Evolutionary conservation across 92 coral and sea anemone genomes (phyloP).

Genomic region (Virgularia gustaviana): DNA sequence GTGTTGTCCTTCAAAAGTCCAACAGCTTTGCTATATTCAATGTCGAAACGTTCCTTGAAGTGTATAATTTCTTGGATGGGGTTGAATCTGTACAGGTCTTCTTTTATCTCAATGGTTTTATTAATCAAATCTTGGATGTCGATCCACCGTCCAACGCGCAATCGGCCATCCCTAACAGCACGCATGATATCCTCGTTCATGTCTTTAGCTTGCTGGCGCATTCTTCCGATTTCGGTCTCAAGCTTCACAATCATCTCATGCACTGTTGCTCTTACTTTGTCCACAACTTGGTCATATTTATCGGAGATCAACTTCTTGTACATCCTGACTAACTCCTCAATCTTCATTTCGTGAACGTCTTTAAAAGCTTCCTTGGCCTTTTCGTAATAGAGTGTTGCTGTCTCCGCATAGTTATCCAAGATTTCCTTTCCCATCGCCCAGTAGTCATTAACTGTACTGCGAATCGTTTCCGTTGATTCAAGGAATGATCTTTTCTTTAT

Average conservation of each 20-base stretch:
- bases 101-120: conserved; percentile 51
- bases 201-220: neutral
- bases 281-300: neutral
- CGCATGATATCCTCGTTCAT: conserved; percentile 2
- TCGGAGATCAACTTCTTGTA: conserved; percentile 12
- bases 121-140: conserved; percentile 52
- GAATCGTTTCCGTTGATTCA: too few relatives aligned
- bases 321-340: neutral
- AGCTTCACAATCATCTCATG: neutral
- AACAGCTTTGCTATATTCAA: conserved; percentile 59
- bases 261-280: neutral
- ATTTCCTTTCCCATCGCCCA: neutral
- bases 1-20: conserved; percentile 28
- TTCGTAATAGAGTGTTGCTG: neutral
- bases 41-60: conserved; percentile 55
- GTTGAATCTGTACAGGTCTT: conserved; percentile 50
- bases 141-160: too few relatives aligned
- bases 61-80: conserved; percentile 49
- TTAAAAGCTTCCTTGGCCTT: neutral
- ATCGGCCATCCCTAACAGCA: too few relatives aligned
- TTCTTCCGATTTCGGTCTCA: neutral
- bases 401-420: neutral
- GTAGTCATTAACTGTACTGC: too few relatives aligned
- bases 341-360: neutral
- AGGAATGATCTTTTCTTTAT: too few relatives aligned